phyloP scores from a whole-genome alignment of 2,113 vertebrate species.

The Marmota monax region DNA sequence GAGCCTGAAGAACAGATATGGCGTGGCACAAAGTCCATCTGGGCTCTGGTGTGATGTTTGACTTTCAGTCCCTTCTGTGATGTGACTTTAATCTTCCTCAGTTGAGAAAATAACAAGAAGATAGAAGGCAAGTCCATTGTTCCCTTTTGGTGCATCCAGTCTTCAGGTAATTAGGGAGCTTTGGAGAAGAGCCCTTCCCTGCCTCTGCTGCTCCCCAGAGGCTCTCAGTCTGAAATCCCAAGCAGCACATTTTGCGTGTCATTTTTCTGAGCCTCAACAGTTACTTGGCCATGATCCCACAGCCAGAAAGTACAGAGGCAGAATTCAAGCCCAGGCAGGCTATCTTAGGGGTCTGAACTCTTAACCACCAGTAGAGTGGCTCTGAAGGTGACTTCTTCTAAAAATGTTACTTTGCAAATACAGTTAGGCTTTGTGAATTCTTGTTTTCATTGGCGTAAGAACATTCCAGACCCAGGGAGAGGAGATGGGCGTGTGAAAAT shows the following conservation, averaged over 20 bases:
- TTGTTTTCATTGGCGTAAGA: background rate
- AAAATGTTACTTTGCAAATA: conserved; percentile 22
- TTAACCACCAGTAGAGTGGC: background rate
- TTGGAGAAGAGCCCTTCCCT: background rate
- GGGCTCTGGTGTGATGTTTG: background rate
- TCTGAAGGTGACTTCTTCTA: background rate
- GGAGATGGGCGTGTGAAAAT: background rate
- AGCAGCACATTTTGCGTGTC: background rate
- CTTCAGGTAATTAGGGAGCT: no score
- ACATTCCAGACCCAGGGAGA: background rate
- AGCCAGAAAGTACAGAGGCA: background rate
- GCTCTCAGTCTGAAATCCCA: background rate
- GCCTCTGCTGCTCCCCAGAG: background rate
- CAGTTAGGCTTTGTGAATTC: conserved; percentile 12
- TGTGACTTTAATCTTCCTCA: background rate
- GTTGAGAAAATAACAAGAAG: background rate
- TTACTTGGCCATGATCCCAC: background rate
- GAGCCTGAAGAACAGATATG: background rate
- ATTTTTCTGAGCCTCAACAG: background rate
- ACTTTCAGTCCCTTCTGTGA: background rate
- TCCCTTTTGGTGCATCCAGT: background rate
- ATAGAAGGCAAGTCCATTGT: background rate
- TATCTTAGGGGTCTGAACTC: background rate
- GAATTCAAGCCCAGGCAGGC: background rate
- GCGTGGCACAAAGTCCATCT: background rate